A percentile compares a stretch with the other conserved stretches of the same genome.
Conservation (phyloP, 2,888 invertebrate species). For the Apoda limacodes region DNA sequence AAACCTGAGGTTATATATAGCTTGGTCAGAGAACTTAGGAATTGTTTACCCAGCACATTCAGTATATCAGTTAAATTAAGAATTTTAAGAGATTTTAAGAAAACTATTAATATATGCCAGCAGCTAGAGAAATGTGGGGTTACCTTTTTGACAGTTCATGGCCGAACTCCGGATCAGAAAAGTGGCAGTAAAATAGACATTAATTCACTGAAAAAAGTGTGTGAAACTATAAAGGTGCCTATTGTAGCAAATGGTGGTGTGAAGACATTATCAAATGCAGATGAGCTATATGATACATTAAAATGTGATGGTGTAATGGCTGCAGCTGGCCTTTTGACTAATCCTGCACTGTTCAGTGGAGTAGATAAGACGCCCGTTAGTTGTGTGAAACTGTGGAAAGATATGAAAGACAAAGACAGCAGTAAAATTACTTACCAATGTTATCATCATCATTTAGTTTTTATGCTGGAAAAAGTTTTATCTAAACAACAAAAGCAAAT, state of each 20-base stretch:
- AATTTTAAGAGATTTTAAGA: conserved; percentile 74
- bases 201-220: conserved; percentile 77
- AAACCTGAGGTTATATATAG: conserved; percentile 88
- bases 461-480: conserved; percentile 91
- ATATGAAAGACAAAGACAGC: conserved; percentile 72
- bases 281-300: conserved; percentile 73
- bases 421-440: conserved; percentile 81
- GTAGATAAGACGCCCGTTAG: conserved; percentile 74
- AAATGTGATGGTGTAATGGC: conserved; percentile 91
- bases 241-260: conserved; percentile 95
- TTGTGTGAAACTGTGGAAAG: conserved; percentile 87
- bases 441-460: conserved; percentile 96
- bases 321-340: conserved; percentile 89
- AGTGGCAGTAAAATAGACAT: conserved; percentile 78
- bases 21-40: conserved; percentile 81
- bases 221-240: conserved; percentile 80
- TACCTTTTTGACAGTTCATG: conserved; percentile 91
- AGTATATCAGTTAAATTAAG: conserved; percentile 95
- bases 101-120: conserved; percentile 84
- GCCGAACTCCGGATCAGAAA: conserved; percentile 87
- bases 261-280: conserved; percentile 78
- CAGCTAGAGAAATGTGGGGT: conserved; percentile 88
- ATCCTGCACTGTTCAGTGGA: conserved; percentile 91
- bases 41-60: conserved; percentile 78
- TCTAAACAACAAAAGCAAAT: conserved; percentile 77